Evolutionary conservation across 2,888 invertebrate genomes (phyloP), one percentile per base, ranked within the genome.

Genomic region (Eristalis arbustorum): DNA sequence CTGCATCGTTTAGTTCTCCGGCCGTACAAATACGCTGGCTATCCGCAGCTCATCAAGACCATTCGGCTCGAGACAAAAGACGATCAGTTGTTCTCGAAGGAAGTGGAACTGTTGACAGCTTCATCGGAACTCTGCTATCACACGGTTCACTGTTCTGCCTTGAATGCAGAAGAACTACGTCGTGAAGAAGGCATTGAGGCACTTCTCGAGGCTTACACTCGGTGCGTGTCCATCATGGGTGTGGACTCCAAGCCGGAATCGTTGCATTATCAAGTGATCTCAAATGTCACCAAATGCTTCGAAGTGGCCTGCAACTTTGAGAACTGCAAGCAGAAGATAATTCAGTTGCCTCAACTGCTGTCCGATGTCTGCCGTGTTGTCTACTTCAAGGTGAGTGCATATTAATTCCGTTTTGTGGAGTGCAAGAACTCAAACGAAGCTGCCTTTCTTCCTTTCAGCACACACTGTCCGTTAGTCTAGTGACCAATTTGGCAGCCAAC

Each of bases 1-100:
- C 18, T 2, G 10, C n/a, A 0, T 56, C n/a, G 3, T 91, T 18
- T 91, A 96, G 98, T 97, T 84, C 93, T 99, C 56, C 95, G 97
- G 74, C 98, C 98, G 0, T 99, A 99, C 94, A 99, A 99, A 92
- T 99, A 99, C 93, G 98, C 99, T 78, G 99, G 99, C 13, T 99
- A 99, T 94, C 98, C 98, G 0, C 98, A 98, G 93, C 94, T 99
- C 25, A 97, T 99, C 71, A 97, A 98, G 93, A 99, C 99, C 2
- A 98, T 99, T 88, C 95, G 96, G 88, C 93, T 98, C 91, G 99
- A 99, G 93, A 98, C 98, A 0, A 96, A 96, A 73, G 99, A 99
- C 90, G 98, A 98, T 79, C 95, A 96, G 89, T 93, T 99, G 89
- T 99, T 99, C 94, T 97, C 96, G 3, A 97, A 97, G 92, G 94